These are phyloP conservation scores for Paramisgurnus dabryanus DNA, from an alignment of 2,113 vertebrate species.

Conservation along the genomic window DNA sequence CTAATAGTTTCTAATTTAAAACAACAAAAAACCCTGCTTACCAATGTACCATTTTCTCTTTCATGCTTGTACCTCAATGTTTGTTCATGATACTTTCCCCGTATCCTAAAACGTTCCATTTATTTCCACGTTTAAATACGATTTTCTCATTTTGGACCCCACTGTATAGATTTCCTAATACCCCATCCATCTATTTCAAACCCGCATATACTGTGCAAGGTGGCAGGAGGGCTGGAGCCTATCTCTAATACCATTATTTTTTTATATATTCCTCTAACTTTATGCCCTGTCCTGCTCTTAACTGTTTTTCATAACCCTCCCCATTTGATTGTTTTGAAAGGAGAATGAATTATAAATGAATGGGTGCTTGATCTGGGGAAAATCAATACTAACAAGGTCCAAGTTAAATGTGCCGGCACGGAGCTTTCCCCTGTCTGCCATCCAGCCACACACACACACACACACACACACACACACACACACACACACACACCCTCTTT, in stretches of 20 bases:
- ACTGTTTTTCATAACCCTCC: constrained; percentile 50
- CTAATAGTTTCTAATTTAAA: too few relatives aligned
- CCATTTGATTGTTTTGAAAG: constrained; percentile 38
- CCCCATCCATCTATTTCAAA: too few relatives aligned
- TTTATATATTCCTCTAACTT: background rate
- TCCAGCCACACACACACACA: constrained; percentile 33
- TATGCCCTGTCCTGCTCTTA: constrained; percentile 7
- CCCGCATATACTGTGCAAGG: too few relatives aligned
- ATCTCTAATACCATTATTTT: background rate
- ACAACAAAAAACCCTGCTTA: too few relatives aligned
- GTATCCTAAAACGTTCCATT: too few relatives aligned
- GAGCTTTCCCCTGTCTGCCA: constrained; percentile 32
- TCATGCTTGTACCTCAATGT: too few relatives aligned
- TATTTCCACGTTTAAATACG: too few relatives aligned
- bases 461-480: constrained; percentile 5
- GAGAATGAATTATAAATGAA: constrained; percentile 74
- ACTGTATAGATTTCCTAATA: too few relatives aligned
- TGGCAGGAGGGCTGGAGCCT: too few relatives aligned
- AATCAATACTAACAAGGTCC: constrained; percentile 76
- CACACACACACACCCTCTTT: background rate
- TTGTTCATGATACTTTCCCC: too few relatives aligned
- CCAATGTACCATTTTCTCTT: too few relatives aligned
- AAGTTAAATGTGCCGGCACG: constrained; percentile 59
- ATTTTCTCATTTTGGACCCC: too few relatives aligned
- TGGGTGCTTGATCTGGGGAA: constrained; percentile 64